These are phyloP conservation scores for Ectropis grisescens DNA, from an alignment of 1,140 invertebrate genomes.

Conservation along the genomic window DNA sequence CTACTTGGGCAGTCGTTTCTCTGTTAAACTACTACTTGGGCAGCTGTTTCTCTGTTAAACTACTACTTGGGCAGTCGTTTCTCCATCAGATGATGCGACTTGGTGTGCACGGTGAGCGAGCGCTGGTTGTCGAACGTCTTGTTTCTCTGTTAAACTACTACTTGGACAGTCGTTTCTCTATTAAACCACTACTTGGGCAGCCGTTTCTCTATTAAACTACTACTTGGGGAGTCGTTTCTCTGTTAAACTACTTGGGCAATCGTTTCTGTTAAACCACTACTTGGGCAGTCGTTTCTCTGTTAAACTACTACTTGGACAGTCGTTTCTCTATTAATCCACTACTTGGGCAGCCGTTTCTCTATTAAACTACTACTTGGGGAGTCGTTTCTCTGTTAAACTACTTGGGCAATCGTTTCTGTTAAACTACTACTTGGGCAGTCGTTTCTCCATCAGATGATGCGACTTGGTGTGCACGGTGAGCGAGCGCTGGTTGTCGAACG, in stretches of 20 bases:
- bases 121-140: conserved; percentile 41
- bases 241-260: conserved; percentile 9
- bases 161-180: conserved; percentile 15
- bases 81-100: conserved; percentile 31
- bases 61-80: conserved; percentile 6
- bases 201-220: background rate
- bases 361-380: conserved; percentile 1
- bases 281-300: conserved; percentile 16
- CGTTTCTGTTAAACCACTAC: background rate
- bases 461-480: conserved; percentile 32
- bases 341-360: no score
- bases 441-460: conserved; percentile 28
- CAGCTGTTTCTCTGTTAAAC: no score
- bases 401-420: no score
- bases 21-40: no score
- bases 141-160: background rate
- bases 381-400: conserved; percentile 18
- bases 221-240: conserved; percentile 10
- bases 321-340: no score
- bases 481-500: conserved; percentile 37
- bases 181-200: conserved; percentile 4
- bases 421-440: conserved; percentile 2
- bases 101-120: conserved; percentile 30
- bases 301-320: conserved; percentile 29
- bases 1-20: no score